Evolutionary conservation across 2,113 vertebrate species (phyloP).

Genomic region (Mungos mungo): DNA sequence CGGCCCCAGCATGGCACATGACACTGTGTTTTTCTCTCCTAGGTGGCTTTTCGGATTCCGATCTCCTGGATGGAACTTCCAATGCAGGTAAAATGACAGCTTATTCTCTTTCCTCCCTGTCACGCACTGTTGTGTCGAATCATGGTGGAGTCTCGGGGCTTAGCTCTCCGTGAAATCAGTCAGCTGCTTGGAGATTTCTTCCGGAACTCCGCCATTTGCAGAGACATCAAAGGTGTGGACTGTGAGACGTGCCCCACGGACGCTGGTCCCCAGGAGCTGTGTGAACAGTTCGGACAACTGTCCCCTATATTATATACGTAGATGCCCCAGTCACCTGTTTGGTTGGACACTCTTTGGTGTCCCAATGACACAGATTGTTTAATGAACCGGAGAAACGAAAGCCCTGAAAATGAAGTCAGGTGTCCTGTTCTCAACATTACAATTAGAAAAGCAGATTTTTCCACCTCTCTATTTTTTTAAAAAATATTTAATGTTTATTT

Average conservation of each 20-base stretch:
- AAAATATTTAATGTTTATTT: no score
- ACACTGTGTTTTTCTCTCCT: neutral
- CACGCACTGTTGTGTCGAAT: accelerated
- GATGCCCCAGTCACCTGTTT: accelerated
- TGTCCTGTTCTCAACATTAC: accelerated
- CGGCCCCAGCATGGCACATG: accelerated
- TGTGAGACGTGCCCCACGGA: accelerated
- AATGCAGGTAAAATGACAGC: neutral
- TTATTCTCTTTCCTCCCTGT: accelerated
- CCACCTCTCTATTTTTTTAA: no score
- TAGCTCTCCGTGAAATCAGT: accelerated
- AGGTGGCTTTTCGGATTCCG: neutral
- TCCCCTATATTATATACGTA: accelerated
- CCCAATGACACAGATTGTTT: accelerated
- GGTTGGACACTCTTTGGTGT: accelerated
- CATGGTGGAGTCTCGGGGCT: accelerated
- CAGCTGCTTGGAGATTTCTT: no score
- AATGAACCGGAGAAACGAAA: neutral
- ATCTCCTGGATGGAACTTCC: accelerated
- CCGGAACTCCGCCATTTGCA: accelerated
- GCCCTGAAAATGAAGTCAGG: neutral
- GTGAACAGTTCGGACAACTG: accelerated
- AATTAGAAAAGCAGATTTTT: neutral
- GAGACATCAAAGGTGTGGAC: accelerated
- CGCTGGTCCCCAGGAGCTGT: no score